Conservation (phyloP, 2,113 vertebrate species). For the Patagioenas fasciata region DNA sequence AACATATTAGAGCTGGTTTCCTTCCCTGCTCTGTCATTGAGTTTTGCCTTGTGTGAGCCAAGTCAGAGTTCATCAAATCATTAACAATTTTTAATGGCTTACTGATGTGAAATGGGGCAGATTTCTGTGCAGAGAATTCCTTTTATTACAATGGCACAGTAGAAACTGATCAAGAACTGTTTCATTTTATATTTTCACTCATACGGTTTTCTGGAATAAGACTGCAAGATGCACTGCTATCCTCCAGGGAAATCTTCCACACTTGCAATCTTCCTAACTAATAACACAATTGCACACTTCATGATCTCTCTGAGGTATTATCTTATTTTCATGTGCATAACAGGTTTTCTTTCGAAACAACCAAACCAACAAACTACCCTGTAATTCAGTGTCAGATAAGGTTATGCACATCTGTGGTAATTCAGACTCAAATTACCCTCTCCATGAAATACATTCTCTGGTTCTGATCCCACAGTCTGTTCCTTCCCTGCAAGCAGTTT, state of each 20-base stretch:
- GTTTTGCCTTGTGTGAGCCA: not conserved
- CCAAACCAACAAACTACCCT: not conserved
- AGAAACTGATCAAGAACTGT: not conserved
- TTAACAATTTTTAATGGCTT: not conserved
- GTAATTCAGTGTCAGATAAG: not conserved
- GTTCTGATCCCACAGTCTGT: not conserved
- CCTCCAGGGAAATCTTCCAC: not conserved
- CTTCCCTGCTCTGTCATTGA: accelerated
- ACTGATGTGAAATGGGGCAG: not conserved
- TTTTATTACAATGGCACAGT: not conserved
- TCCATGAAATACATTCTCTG: not conserved
- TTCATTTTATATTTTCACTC: not conserved
- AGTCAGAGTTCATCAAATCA: not conserved
- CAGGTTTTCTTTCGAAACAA: not conserved
- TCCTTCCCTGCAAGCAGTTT: not conserved
- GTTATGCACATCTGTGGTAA: not conserved
- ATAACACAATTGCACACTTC: not conserved
- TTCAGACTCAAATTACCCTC: not conserved
- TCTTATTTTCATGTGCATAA: not conserved
- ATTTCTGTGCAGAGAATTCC: not conserved
- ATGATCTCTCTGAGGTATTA: not conserved
- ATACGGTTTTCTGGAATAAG: not conserved
- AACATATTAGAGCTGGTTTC: not conserved
- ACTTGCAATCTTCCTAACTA: not conserved
- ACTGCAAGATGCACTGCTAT: not conserved